Conservation (phyloP, 2,797 vertebrate genomes). For the Oreochromis mossambicus region DNA sequence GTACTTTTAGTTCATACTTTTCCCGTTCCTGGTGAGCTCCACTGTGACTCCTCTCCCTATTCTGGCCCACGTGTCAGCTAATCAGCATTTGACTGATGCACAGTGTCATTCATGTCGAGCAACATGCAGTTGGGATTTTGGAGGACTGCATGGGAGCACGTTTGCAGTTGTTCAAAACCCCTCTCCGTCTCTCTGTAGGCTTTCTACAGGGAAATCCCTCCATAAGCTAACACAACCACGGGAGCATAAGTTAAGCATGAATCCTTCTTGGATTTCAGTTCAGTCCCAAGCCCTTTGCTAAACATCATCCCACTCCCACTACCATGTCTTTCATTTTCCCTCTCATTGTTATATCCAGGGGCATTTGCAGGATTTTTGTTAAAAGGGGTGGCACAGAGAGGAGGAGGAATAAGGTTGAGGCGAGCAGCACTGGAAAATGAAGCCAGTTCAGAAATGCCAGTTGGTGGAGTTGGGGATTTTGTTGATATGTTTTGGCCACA, state of each 20-base stretch:
- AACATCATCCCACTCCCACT: background rate
- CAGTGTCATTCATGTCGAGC: background rate
- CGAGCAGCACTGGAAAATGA: background rate
- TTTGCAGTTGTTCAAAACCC: background rate
- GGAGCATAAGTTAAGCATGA: background rate
- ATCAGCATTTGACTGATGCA: rapidly evolving
- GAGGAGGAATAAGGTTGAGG: background rate
- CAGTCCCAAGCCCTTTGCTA: background rate
- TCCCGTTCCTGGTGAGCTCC: background rate
- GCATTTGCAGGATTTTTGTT: background rate
- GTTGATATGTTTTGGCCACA: background rate
- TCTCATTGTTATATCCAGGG: rapidly evolving
- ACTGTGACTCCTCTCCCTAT: background rate
- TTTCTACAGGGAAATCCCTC: background rate
- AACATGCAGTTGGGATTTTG: background rate
- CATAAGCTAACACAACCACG: rapidly evolving
- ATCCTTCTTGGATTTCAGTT: background rate
- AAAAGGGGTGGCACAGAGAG: background rate
- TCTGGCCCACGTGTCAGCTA: background rate
- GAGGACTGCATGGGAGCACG: background rate
- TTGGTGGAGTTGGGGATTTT: rapidly evolving
- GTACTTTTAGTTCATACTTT: background rate
- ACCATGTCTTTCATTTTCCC: background rate
- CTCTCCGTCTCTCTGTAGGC: background rate
- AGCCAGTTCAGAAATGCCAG: background rate